Base-by-base conservation (phyloP, 2,888 invertebrate species). In the Lissocephala sabroskyi region DNA sequence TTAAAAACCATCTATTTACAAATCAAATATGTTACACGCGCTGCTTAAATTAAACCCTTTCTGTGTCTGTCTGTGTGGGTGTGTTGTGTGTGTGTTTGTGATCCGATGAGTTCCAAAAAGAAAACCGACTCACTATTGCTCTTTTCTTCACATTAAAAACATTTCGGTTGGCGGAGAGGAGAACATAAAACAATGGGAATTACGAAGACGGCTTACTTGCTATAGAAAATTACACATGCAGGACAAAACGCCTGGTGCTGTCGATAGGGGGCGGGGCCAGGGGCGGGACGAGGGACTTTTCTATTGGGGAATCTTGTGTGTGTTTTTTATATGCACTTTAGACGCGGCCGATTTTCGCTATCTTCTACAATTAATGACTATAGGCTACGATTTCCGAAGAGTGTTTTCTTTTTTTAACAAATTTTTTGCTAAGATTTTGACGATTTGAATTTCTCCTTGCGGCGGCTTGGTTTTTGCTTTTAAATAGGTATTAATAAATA, bases 341-440 rank as follows among this genome's bases (percentile, higher is more conserved):
- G 67, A 59, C 65, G 70, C 70, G 70, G 66, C 54, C 53, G 57
- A 59, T 65, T 68, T 74, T 76, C 51, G 60, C 70, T 73, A 73
- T 61, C 52, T 71, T 59, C 71, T 73, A 74, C 63, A 67, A 71
- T 71, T 73, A 75, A 75, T 74, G 70, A 76, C 73, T 76, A 76
- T 52, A 64, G 52, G 60, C 71, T 71, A 74, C 65, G 74, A 65
- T 68, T 70, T 53, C 63, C 61, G 61, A 68, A 65, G 59, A 55
- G 42, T 44, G 40, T 52, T 52, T 54, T 41, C 44, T 41, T 45
- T 42, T 49, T 52, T 67, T 62, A 74, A 70, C 66, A 70, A 64
- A 55, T 73, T 73, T 55, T 56, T 57, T 63, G 52, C 61, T 63
- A 63, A n/a, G n/a, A 59, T 60, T 37, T 59, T 62, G 54, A 54